Evolutionary conservation across 1,140 invertebrate genomes (phyloP).

Genomic region (Bombus sibiricus): DNA sequence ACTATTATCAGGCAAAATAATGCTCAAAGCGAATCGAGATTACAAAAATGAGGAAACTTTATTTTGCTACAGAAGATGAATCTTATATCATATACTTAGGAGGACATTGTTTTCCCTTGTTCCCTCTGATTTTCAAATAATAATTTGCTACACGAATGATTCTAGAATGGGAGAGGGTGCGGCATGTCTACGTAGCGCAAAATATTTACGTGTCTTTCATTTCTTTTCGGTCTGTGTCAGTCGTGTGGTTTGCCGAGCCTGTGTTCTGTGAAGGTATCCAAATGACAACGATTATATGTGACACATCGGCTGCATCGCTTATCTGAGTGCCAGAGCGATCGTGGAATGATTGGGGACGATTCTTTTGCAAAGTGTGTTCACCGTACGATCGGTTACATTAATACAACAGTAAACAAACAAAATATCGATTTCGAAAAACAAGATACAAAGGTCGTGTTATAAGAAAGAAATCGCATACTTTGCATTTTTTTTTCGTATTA

Average conservation of each 20-base stretch:
- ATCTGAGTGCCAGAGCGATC: slow-evolving; percentile 64
- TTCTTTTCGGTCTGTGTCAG: slow-evolving; percentile 59
- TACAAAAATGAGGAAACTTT: neutral
- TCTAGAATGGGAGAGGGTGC: slow-evolving; percentile 59
- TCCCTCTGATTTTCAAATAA: too few species aligned
- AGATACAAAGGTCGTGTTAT: neutral
- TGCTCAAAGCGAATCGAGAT: neutral
- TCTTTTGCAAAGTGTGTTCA: slow-evolving; percentile 50
- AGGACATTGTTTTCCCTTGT: neutral
- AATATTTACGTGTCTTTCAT: slow-evolving; percentile 26
- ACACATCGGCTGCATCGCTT: slow-evolving; percentile 66
- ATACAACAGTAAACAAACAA: neutral
- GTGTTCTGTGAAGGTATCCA: slow-evolving; percentile 64
- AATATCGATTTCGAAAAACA: neutral
- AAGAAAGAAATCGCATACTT: neutral
- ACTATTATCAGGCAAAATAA: neutral
- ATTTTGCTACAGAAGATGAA: neutral
- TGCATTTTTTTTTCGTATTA: too few species aligned
- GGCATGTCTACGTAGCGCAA: slow-evolving; percentile 47
- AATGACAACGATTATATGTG: slow-evolving; percentile 67
- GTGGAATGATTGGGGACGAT: slow-evolving; percentile 64
- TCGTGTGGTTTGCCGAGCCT: slow-evolving; percentile 63
- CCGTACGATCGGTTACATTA: slow-evolving; percentile 63
- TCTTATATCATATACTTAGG: neutral
- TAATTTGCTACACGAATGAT: neutral